phyloP scores from a whole-genome alignment of 1,140 invertebrate genomes.

The Lordiphosa collinella region DNA sequence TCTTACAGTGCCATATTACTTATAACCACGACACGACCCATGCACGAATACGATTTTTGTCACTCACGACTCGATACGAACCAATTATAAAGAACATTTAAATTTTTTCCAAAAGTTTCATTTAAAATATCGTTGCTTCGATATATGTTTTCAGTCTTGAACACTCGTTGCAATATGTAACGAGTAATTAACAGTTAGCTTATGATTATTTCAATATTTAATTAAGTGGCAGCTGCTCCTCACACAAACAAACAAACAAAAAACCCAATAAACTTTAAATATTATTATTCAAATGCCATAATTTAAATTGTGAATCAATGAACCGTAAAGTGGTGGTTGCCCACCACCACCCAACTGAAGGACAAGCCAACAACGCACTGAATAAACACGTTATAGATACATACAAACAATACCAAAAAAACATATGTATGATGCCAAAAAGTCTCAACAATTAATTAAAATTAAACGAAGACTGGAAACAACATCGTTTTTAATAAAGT shows the following conservation, averaged over 20 bases:
- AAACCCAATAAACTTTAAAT: conserved; percentile 15
- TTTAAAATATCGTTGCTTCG: too few species aligned
- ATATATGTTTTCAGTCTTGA: too few species aligned
- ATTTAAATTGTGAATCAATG: conserved; percentile 70
- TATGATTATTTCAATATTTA: neutral
- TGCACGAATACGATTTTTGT: too few species aligned
- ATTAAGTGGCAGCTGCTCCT: neutral
- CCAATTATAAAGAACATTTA: too few species aligned
- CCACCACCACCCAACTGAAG: conserved; percentile 36
- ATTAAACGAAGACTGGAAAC: conserved; percentile 48
- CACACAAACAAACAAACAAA: conserved; percentile 1
- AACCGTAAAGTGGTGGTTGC: conserved; percentile 34
- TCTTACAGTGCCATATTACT: too few species aligned
- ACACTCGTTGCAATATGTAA: neutral
- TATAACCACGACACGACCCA: too few species aligned
- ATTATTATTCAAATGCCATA: conserved; percentile 25
- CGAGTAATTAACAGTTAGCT: neutral
- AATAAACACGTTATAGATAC: conserved; percentile 55
- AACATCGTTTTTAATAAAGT: conserved; percentile 32
- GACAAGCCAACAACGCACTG: conserved; percentile 48
- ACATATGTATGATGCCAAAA: neutral
- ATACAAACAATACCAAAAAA: conserved; percentile 21
- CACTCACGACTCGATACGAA: too few species aligned
- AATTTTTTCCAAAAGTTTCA: too few species aligned
- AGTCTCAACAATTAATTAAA: conserved; percentile 63